These are phyloP conservation scores for Xenopus tropicalis DNA, from an alignment of 2,113 vertebrate species.

Conservation along the genomic window UCB_Xtro_10.0 CM004446.2:105988001-105988500, in stretches of 20 bases:
- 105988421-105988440: constrained; percentile 32
- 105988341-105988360: constrained; percentile 41
- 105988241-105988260: constrained; percentile 22
- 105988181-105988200: constrained; percentile 25
- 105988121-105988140: constrained; percentile 41
- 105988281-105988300: constrained; percentile 21
- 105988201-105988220: constrained; percentile 26
- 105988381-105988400: constrained; percentile 35
- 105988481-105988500: not conserved
- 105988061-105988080: constrained; percentile 31
- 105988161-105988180: constrained; percentile 34
- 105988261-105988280: constrained; percentile 23
- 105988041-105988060: constrained; percentile 39
- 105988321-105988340: constrained; percentile 24
- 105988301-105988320: constrained; percentile 35
- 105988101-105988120: constrained; percentile 34
- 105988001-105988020: constrained; percentile 9
- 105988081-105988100: constrained; percentile 33
- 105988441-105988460: constrained; percentile 4
- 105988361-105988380: constrained; percentile 35
- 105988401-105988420: constrained; percentile 33
- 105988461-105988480: constrained; percentile 8
- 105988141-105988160: constrained; percentile 29
- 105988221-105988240: constrained; percentile 27
- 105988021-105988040: constrained; percentile 22